phyloP scores from a whole-genome alignment of 2,888 invertebrate genomes.

The Caenorhabditis sp. region DNA sequence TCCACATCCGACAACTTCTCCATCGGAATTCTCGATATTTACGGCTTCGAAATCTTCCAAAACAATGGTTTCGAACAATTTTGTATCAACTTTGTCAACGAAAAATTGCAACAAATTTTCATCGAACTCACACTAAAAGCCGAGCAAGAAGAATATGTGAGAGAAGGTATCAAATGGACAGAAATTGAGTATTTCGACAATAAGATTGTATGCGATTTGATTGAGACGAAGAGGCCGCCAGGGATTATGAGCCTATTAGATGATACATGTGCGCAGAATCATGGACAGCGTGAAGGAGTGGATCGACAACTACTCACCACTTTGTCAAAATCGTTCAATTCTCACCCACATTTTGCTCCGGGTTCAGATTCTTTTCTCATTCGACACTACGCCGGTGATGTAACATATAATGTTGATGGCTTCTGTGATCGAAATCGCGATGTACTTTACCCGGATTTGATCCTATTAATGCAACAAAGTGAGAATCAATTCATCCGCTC shows the following conservation, averaged over 20 bases:
- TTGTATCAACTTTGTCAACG: slow-evolving; percentile 79
- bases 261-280: slow-evolving; percentile 79
- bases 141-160: slow-evolving; percentile 72
- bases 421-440: slow-evolving; percentile 80
- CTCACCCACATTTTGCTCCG: slow-evolving; percentile 77
- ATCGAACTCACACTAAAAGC: slow-evolving; percentile 80
- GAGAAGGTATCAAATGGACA: slow-evolving; percentile 76
- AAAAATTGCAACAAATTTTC: slow-evolving; percentile 80
- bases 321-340: slow-evolving; percentile 53
- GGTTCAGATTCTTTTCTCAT: slow-evolving; percentile 76
- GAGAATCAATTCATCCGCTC: slow-evolving; percentile 75
- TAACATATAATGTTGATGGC: slow-evolving; percentile 77
- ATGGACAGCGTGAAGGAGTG: slow-evolving; percentile 78
- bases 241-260: slow-evolving; percentile 78
- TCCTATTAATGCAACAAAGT: slow-evolving; percentile 78
- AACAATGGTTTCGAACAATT: slow-evolving; percentile 80
- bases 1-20: slow-evolving; percentile 68
- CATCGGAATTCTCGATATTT: slow-evolving; percentile 79
- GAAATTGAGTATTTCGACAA: slow-evolving; percentile 80
- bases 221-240: slow-evolving; percentile 77
- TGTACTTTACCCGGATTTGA: slow-evolving; percentile 78
- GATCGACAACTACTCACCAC: slow-evolving; percentile 72
- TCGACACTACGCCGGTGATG: slow-evolving; percentile 80
- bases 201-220: slow-evolving; percentile 79
- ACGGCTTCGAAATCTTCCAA: slow-evolving; percentile 80